These are phyloP conservation scores for Thoracochromis brauschi DNA, from an alignment of 2,113 vertebrate species.

Conservation along the genomic window DNA sequence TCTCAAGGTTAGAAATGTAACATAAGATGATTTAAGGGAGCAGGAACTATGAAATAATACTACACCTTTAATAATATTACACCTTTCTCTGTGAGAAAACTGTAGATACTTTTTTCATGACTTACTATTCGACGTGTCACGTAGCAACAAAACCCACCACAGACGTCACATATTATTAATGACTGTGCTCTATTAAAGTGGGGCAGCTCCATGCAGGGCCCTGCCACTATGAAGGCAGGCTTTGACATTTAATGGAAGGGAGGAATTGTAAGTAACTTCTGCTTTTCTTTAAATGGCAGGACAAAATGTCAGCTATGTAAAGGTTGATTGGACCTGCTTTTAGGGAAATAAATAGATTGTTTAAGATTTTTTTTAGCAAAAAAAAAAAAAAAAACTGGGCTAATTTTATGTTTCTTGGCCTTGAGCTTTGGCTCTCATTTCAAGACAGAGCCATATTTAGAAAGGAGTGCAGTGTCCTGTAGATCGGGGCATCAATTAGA, in stretches of 20 bases:
- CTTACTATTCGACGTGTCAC: background rate
- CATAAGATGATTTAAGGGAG: background rate
- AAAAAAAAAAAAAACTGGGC: background rate
- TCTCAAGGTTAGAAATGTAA: background rate
- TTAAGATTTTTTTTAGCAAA: background rate
- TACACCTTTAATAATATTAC: background rate
- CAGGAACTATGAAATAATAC: background rate
- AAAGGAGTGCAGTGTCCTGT: slow-evolving; percentile 2
- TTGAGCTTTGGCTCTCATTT: slow-evolving; percentile 2
- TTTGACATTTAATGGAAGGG: background rate
- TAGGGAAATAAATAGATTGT: background rate
- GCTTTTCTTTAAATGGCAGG: background rate
- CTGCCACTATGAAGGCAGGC: background rate
- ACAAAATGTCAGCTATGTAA: background rate
- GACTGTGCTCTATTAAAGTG: background rate
- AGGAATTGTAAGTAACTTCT: background rate
- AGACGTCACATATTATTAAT: background rate
- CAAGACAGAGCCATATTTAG: slow-evolving; percentile 36
- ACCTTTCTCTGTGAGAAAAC: background rate
- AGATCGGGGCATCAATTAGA: slow-evolving; percentile 33
- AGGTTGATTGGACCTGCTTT: background rate
- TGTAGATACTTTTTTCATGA: background rate
- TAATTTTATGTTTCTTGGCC: background rate
- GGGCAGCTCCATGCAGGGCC: background rate
- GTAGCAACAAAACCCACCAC: background rate